Conservation (phyloP, 2,797 vertebrate species). For the Rhadinocentrus ornatus region DNA sequence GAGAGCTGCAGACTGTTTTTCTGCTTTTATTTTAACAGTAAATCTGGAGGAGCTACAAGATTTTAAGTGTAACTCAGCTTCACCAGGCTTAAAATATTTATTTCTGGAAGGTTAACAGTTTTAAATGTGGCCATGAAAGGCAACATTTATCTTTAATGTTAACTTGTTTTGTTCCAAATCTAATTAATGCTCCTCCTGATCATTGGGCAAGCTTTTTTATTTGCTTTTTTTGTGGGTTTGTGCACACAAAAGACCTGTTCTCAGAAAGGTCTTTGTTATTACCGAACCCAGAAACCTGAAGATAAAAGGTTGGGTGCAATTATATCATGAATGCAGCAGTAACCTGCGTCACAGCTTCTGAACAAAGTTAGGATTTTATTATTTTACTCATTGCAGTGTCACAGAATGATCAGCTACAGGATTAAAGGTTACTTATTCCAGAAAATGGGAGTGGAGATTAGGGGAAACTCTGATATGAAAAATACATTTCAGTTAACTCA, state of each 20-base stretch:
- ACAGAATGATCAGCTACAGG: background rate
- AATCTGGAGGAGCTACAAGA: background rate
- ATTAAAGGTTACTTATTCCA: background rate
- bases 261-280: slow-evolving; percentile 8
- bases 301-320: slow-evolving; percentile 1
- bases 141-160: background rate
- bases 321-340: background rate
- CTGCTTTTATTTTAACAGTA: background rate
- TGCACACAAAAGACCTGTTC: slow-evolving; percentile 2
- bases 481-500: background rate
- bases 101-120: background rate
- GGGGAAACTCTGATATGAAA: background rate
- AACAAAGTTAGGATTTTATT: background rate
- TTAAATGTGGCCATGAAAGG: background rate
- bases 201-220: background rate
- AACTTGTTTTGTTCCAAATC: background rate
- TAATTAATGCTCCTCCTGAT: background rate
- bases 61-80: background rate
- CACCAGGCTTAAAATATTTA: slow-evolving; percentile 1
- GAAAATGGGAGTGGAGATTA: background rate
- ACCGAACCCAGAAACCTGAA: slow-evolving; percentile 9
- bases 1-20: slow-evolving; percentile 7
- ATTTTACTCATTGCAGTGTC: background rate
- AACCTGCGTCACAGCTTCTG: background rate
- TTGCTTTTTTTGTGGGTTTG: background rate